phyloP scores from a whole-genome alignment of 2,113 vertebrate genomes.

The Alouatta palliata region DNA sequence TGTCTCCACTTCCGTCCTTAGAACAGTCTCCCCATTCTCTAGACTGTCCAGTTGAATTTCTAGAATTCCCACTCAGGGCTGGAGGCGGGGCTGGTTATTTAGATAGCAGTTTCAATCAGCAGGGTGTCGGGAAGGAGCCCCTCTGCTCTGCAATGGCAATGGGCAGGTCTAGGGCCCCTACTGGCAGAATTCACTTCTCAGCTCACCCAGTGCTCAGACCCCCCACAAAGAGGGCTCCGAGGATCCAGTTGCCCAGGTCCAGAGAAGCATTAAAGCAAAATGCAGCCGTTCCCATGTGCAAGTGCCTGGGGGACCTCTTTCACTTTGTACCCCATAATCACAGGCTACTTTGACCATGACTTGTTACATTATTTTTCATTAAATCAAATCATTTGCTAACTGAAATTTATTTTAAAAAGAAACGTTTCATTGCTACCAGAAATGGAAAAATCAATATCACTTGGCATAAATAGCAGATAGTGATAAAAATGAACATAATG shows the following conservation, averaged over 20 bases:
- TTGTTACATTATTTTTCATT: background rate
- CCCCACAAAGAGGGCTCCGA: accelerated
- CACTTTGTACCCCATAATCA: accelerated
- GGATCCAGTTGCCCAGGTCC: background rate
- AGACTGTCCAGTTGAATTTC: background rate
- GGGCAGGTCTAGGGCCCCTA: background rate
- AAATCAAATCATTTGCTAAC: background rate
- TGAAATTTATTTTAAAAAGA: background rate
- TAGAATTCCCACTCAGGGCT: background rate
- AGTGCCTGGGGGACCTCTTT: background rate
- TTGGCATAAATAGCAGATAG: background rate
- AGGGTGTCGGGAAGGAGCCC: background rate
- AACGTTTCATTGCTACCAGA: background rate
- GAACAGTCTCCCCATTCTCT: background rate
- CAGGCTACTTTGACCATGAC: background rate
- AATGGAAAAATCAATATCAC: background rate
- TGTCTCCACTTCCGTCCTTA: background rate
- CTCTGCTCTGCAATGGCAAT: accelerated
- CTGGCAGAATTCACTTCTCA: accelerated
- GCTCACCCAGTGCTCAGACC: background rate
- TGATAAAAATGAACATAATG: background rate
- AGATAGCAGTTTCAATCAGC: background rate
- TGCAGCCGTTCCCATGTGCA: accelerated
- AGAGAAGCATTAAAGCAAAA: background rate
- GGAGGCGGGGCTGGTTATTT: background rate